Conservation (phyloP, 2,888 invertebrate genomes). For the Tortricodes alternella region DNA sequence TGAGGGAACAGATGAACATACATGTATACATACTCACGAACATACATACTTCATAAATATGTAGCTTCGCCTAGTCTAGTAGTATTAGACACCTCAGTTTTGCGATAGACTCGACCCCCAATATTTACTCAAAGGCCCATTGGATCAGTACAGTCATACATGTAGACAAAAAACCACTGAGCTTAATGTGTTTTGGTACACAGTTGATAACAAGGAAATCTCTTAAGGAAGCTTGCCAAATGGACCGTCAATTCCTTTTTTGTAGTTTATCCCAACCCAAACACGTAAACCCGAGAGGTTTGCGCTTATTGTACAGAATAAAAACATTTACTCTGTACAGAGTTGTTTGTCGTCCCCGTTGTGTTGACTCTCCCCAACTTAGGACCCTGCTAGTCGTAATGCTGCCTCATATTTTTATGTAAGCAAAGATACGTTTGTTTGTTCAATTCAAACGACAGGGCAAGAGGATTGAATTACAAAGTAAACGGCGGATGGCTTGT, state of each 20-base stretch:
- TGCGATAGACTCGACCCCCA: too few relatives aligned
- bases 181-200: constrained; percentile 1
- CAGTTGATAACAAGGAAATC: constrained; percentile 2
- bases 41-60: too few relatives aligned
- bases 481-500: too few relatives aligned
- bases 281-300: constrained; percentile 20
- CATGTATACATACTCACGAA: too few relatives aligned
- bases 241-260: constrained; percentile 23
- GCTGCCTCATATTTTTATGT: constrained; percentile 20
- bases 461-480: constrained; percentile 5
- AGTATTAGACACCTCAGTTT: too few relatives aligned
- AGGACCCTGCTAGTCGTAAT: constrained; percentile 22
- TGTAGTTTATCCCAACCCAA: constrained; percentile 26
- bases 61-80: too few relatives aligned
- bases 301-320: constrained; percentile 34
- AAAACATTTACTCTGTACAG: constrained; percentile 41
- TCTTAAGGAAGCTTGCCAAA: constrained; percentile 15
- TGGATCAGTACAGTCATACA: background rate
- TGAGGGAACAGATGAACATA: too few relatives aligned
- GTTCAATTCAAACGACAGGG: background rate
- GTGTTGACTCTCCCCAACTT: constrained; percentile 21
- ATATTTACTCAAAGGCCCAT: constrained; percentile 5
- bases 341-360: constrained; percentile 35
- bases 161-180: constrained; percentile 3
- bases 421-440: constrained; percentile 1